phyloP scores from a whole-genome alignment of 1,140 invertebrate genomes.

The Caenorhabditis inopinata region DNA sequence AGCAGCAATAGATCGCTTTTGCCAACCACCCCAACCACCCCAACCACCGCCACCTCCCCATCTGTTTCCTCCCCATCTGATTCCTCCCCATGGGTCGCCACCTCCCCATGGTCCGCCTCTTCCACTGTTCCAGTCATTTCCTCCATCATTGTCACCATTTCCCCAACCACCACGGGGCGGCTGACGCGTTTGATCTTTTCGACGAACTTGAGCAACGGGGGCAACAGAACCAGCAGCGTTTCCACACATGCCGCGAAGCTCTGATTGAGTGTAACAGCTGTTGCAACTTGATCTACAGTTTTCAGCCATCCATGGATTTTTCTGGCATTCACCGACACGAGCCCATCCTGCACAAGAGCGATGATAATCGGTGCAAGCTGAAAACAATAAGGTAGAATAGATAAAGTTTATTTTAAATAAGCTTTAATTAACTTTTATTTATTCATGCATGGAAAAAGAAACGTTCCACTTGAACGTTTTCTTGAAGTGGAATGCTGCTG shows the following conservation, averaged over 20 bases:
- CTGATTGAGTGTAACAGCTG: conserved; percentile 39
- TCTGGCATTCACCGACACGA: conserved; percentile 43
- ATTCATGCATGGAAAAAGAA: too few species aligned
- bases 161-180: conserved; percentile 11
- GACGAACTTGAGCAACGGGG: conserved; percentile 2
- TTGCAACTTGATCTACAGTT: conserved; percentile 42
- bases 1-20: conserved; percentile 1
- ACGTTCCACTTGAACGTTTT: too few species aligned
- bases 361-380: conserved; percentile 49
- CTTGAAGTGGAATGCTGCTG: too few species aligned
- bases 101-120: conserved; percentile 25
- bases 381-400: too few species aligned
- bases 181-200: neutral
- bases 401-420: too few species aligned
- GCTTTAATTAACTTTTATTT: too few species aligned
- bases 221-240: conserved; percentile 11
- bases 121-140: conserved; percentile 10
- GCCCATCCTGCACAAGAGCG: conserved; percentile 41
- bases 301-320: conserved; percentile 51
- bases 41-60: neutral
- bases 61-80: conserved; percentile 1
- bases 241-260: conserved; percentile 20
- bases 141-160: conserved; percentile 6
- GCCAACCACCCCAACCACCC: neutral
- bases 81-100: conserved; percentile 26